A percentile compares a stretch with the other conserved stretches of the same genome.
Evolutionary conservation across 2,888 invertebrate species (phyloP).

Genomic region (Amorpha juglandis): DNA sequence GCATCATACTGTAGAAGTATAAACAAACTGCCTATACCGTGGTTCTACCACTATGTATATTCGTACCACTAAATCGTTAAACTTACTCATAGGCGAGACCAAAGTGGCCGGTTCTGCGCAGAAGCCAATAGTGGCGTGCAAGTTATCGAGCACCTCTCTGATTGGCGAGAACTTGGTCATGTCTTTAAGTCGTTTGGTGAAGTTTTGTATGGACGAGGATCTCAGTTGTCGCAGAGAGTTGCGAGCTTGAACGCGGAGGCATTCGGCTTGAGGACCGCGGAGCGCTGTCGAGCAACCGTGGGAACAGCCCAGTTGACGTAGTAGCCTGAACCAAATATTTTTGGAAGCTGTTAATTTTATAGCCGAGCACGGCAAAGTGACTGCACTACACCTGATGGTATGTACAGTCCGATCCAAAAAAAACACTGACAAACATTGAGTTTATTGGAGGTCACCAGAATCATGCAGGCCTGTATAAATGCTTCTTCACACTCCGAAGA

Average conservation of each 20-base stretch:
- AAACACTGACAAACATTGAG: no score
- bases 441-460: no score
- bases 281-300: slow-evolving; percentile 96
- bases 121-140: slow-evolving; percentile 97
- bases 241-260: slow-evolving; percentile 92
- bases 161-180: slow-evolving; percentile 91
- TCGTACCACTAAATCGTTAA: no score
- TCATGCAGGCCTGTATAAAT: no score
- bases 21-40: no score
- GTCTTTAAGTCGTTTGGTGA: slow-evolving; percentile 84
- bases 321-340: slow-evolving; percentile 82
- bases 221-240: slow-evolving; percentile 89
- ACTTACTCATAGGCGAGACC: slow-evolving; percentile 94
- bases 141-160: slow-evolving; percentile 94
- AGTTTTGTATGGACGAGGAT: slow-evolving; percentile 81
- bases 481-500: no score
- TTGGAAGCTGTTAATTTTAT: no score
- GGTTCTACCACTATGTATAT: neutral
- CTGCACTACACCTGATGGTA: no score
- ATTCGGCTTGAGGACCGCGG: slow-evolving; percentile 94
- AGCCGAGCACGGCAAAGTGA: no score
- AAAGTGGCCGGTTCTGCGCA: slow-evolving; percentile 95
- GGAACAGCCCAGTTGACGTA: slow-evolving; percentile 95
- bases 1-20: no score
- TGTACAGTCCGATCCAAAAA: no score